Percentiles rank a stretch among this genome's conserved stretches.
Conservation (phyloP, 2,888 invertebrate species). For the Eutolmus rufibarbis region DNA sequence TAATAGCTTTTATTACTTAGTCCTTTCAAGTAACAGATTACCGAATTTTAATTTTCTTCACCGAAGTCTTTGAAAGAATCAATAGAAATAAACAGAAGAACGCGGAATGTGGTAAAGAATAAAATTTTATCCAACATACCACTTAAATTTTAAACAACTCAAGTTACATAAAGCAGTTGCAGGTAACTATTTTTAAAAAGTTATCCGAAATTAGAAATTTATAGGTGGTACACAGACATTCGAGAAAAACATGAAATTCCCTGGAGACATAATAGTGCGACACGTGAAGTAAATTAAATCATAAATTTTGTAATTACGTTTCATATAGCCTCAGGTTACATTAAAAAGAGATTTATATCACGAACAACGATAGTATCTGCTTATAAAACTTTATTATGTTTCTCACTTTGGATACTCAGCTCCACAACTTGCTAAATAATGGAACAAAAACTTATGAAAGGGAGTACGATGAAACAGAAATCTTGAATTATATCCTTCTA, state of each 20-base stretch:
- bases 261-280: background rate
- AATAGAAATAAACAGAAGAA: too few species aligned
- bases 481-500: background rate
- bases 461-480: background rate
- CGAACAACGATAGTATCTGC: background rate
- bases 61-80: too few species aligned
- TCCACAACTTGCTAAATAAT: background rate
- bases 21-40: too few species aligned
- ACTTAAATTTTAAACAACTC: too few species aligned
- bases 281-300: background rate
- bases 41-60: too few species aligned
- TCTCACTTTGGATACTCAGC: background rate
- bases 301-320: background rate
- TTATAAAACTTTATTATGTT: background rate
- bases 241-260: background rate
- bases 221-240: background rate
- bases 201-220: background rate
- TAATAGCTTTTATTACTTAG: too few species aligned
- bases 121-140: too few species aligned
- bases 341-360: background rate
- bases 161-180: background rate
- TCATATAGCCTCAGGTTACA: background rate
- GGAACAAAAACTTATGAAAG: background rate
- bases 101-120: too few species aligned
- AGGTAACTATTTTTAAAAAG: background rate